Base-by-base conservation (phyloP, 2,888 invertebrate species). In the Yponomeuta malinellus region DNA sequence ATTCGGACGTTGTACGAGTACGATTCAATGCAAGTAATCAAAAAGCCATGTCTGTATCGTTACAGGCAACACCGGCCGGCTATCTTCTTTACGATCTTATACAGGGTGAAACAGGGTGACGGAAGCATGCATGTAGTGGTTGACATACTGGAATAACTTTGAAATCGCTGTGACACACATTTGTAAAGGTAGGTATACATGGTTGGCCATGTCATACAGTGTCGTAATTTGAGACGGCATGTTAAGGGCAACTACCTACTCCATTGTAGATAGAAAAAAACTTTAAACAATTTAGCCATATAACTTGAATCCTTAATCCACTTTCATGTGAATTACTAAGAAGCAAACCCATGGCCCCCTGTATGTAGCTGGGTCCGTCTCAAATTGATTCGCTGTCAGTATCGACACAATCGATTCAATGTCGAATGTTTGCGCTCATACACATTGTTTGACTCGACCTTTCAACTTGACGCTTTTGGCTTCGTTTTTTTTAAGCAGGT, bases 1-100 rank as follows among this genome's bases (percentile, higher is more conserved):
- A 65, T 29, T 65, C 33, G 12, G 65, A 33, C 65, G 10, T 31
- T 33, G 33, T 65, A 84, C 84, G 81, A 85, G 83, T 84, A 81
- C 84, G 85, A 88, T 85, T 87, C 85, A 89, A 90, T 88, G 90
- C 43, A 84, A 86, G 84, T 86, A 90, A 91, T 90, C 91, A 90
- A 89, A 89, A 85, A 86, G 81, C 87, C 89, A 85, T 88, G 90
- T 90, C 88, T 85, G 83, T 87, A 89, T 89, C 88, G 86, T 88
- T 88, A 84, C 87, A 86, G 37, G 89, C 89, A 87, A 89, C 82
- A 79, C 84, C 77, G 82, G 82, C 72, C 72, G 82, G 86, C 88
- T 89, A 90, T 91, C 91, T 86, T 73, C 75, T 77, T 76, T 79
- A 85, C 87, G 86, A 90, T 91, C 90, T 59, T 85, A 88, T 89